Percentiles rank a stretch among this genome's conserved stretches.
These are phyloP conservation scores for Rhinatrema bivittatum DNA, from an alignment of 2,797 vertebrate genomes.

Conservation along the genomic window DNA sequence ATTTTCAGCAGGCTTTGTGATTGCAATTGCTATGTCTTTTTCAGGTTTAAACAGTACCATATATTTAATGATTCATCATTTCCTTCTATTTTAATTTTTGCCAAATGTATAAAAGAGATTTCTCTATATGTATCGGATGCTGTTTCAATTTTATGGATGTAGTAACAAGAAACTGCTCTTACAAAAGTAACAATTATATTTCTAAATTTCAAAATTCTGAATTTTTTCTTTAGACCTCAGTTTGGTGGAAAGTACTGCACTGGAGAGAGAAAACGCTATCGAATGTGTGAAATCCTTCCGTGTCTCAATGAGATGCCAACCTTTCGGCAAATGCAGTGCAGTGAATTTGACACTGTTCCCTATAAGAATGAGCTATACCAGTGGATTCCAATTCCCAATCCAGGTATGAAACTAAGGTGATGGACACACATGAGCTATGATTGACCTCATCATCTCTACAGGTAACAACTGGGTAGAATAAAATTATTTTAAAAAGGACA, in stretches of 20 bases:
- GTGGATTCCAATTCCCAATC: constrained; percentile 79
- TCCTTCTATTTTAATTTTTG: too few species aligned
- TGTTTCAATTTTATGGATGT: too few species aligned
- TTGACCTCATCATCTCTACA: neutral
- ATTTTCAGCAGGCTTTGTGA: too few species aligned
- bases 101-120: too few species aligned
- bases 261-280: constrained; percentile 85
- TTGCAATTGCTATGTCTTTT: too few species aligned
- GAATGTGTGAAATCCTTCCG: constrained; percentile 75
- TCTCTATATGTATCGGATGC: too few species aligned
- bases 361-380: constrained; percentile 86
- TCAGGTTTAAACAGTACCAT: too few species aligned
- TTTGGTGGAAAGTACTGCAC: constrained; percentile 94
- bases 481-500: too few species aligned
- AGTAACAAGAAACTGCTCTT: too few species aligned
- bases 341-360: constrained; percentile 88
- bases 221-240: constrained; percentile 67
- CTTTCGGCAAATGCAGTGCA: constrained; percentile 95
- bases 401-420: constrained; percentile 44
- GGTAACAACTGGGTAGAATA: fast-evolving
- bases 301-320: constrained; percentile 63
- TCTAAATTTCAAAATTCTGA: too few species aligned
- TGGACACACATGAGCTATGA: neutral
- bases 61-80: too few species aligned
- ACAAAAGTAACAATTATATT: too few species aligned